Conservation (phyloP, 2,888 invertebrate species). For the Pemphredon lugubris region DNA sequence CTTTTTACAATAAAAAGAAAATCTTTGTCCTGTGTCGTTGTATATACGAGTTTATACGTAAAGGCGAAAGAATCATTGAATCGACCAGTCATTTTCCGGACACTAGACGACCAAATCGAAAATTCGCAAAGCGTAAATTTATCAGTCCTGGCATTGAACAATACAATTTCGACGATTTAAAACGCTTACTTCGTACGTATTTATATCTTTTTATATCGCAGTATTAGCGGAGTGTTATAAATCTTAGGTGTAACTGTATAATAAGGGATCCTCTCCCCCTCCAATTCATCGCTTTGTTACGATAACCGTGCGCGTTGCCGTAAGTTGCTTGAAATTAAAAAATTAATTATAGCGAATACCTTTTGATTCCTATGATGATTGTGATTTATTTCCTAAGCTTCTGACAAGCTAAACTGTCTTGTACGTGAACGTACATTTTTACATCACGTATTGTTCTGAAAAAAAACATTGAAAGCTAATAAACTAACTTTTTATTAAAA, state of each 20-base stretch:
- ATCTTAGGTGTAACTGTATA: slow-evolving; percentile 11
- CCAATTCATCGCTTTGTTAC: slow-evolving; percentile 9
- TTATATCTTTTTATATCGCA: slow-evolving; percentile 43
- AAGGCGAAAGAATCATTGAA: too few species aligned
- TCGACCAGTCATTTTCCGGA: too few species aligned
- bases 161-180: neutral
- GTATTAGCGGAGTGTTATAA: slow-evolving; percentile 9
- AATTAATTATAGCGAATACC: slow-evolving; percentile 8
- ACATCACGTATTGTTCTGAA: slow-evolving; percentile 43
- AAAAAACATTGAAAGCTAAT: slow-evolving; percentile 35
- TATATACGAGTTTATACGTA: slow-evolving; percentile 22
- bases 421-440: slow-evolving; percentile 10
- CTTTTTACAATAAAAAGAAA: slow-evolving; percentile 8
- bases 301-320: neutral
- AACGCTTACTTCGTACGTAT: slow-evolving; percentile 31
- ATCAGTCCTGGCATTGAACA: too few species aligned
- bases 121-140: too few species aligned
- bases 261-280: slow-evolving; percentile 11
- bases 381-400: slow-evolving; percentile 51
- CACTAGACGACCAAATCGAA: too few species aligned
- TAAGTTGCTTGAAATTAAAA: slow-evolving; percentile 12
- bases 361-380: slow-evolving; percentile 38
- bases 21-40: slow-evolving; percentile 7
- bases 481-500: slow-evolving; percentile 49
- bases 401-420: slow-evolving; percentile 5